Conservation (phyloP, 1,140 invertebrate genomes). For the Bilobella aurantiaca region DNA sequence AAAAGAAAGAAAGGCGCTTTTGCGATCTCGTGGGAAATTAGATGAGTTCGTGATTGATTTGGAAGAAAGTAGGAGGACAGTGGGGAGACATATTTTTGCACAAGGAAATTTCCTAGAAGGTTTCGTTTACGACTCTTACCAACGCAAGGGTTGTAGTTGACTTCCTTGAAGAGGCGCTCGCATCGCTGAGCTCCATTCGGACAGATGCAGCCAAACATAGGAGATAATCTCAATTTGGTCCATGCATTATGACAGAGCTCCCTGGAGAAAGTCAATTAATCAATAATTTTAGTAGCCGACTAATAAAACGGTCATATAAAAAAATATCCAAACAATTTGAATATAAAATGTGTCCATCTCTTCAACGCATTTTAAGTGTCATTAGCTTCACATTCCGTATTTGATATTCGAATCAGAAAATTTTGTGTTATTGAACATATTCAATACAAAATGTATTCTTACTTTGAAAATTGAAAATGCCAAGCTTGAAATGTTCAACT, state of each 20-base stretch:
- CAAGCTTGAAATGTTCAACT: too few species aligned
- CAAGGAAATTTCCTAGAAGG: too few species aligned
- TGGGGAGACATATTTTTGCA: too few species aligned
- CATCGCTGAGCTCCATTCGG: conserved; percentile 75
- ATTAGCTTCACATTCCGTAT: too few species aligned
- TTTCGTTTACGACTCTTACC: conserved; percentile 51
- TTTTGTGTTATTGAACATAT: too few species aligned
- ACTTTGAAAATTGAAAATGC: too few species aligned
- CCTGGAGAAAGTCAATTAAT: conserved; percentile 42
- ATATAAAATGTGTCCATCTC: too few species aligned
- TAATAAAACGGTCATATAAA: too few species aligned
- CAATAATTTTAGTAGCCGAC: too few species aligned
- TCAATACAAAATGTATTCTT: too few species aligned
- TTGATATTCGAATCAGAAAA: too few species aligned
- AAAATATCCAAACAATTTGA: not conserved
- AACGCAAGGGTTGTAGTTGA: conserved; percentile 82
- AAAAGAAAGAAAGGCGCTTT: not conserved
- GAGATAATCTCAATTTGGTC: conserved; percentile 66
- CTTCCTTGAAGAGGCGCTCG: conserved; percentile 69
- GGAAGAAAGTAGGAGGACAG: not conserved
- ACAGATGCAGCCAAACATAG: conserved; percentile 82
- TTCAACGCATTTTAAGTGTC: too few species aligned
- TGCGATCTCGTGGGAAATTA: not conserved
- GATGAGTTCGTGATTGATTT: not conserved
- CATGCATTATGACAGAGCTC: conserved; percentile 70